Conservation (phyloP, 2,797 vertebrate genomes). For the Dallia pectoralis region DNA sequence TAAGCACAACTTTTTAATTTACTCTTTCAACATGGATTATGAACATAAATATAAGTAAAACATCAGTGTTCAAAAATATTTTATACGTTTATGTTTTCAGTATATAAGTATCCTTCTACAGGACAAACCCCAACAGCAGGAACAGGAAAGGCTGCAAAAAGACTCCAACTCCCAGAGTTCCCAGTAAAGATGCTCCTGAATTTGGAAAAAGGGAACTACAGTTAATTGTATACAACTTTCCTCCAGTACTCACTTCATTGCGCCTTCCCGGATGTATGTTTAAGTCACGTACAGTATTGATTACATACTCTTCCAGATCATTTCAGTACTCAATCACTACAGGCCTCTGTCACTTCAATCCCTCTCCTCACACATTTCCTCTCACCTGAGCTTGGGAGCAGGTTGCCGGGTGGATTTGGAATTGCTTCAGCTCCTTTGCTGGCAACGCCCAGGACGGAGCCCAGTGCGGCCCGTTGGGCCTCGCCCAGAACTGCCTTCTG, state of each 20-base stretch:
- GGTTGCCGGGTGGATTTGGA: background rate
- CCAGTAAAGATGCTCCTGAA: constrained; percentile 60
- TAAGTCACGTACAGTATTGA: no score
- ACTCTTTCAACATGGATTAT: background rate
- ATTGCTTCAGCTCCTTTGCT: background rate
- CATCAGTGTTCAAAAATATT: no score
- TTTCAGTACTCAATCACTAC: background rate
- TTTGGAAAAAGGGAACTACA: background rate
- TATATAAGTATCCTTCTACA: constrained; percentile 40
- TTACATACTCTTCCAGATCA: no score
- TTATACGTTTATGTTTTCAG: background rate
- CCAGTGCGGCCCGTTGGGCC: constrained; percentile 47
- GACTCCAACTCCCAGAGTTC: constrained; percentile 47
- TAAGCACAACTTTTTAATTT: background rate
- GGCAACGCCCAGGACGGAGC: constrained; percentile 24
- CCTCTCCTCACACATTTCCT: background rate
- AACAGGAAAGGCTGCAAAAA: constrained; percentile 59
- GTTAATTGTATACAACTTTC: background rate
- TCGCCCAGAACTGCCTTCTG: constrained; percentile 46
- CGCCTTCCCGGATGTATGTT: no score
- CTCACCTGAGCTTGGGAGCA: background rate
- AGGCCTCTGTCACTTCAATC: background rate
- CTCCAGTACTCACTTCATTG: background rate
- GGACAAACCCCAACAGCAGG: constrained; percentile 56
- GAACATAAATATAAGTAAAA: no score